Conservation (phyloP, 2,113 vertebrate species). For the Hippocampus mohnikei region DNA sequence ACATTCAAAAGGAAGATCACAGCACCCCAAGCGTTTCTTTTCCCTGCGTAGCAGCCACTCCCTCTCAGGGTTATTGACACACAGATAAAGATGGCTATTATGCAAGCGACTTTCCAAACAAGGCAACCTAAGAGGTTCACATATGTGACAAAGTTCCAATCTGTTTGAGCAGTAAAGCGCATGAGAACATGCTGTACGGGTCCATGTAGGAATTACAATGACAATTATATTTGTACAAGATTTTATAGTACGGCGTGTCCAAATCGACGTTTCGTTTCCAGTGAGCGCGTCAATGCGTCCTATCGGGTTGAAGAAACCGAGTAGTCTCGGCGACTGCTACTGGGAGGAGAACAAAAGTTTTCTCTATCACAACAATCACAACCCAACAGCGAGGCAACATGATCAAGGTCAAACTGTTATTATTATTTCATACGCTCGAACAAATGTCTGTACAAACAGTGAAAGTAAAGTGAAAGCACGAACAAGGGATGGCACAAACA, state of each 20-base stretch:
- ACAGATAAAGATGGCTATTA: conserved; percentile 34
- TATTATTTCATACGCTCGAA: not conserved
- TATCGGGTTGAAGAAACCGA: conserved; percentile 19
- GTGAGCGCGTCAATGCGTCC: not conserved
- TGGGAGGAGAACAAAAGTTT: conserved; percentile 17
- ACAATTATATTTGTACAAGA: not conserved
- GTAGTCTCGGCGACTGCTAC: conserved; percentile 21
- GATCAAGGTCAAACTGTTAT: not conserved
- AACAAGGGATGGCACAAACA: not conserved
- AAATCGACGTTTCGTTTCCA: not conserved
- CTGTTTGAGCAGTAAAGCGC: not conserved
- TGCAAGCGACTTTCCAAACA: conserved; percentile 25
- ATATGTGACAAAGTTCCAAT: conserved; percentile 4
- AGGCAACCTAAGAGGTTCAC: conserved; percentile 18
- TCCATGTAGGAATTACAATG: not conserved
- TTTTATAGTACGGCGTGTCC: not conserved
- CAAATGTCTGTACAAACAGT: not conserved
- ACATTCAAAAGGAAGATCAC: not conserved
- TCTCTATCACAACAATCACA: conserved; percentile 5
- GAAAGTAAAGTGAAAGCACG: not conserved
- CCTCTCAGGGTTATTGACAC: conserved; percentile 36
- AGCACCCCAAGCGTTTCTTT: conserved; percentile 8
- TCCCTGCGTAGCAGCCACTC: conserved; percentile 20
- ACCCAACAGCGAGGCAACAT: not conserved
- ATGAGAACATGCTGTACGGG: not conserved